Evolutionary conservation across 1,140 invertebrate genomes (phyloP).

Genomic region (Papilio aristodemus): DNA sequence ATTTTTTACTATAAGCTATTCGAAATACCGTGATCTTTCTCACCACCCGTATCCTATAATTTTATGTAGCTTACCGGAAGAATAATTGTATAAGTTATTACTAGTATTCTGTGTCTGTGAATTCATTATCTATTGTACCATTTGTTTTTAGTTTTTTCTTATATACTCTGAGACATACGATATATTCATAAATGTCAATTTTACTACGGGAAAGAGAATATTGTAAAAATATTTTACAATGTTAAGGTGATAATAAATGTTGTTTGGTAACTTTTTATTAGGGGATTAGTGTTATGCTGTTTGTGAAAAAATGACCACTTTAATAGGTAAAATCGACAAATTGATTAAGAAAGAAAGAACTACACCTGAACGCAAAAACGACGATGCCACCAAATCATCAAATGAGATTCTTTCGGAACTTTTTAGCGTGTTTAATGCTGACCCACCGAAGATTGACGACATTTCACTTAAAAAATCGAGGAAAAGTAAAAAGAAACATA

Average conservation of each 20-base stretch:
- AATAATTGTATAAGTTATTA: too few relatives aligned
- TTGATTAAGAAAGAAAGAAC: slow-evolving; percentile 72
- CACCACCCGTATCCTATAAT: too few relatives aligned
- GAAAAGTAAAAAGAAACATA: slow-evolving; percentile 73
- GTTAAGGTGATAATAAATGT: neutral
- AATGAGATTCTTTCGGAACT: slow-evolving; percentile 90
- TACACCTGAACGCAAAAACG: slow-evolving; percentile 71
- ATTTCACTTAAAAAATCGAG: slow-evolving; percentile 58
- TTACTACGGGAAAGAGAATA: too few relatives aligned
- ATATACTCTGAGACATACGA: too few relatives aligned
- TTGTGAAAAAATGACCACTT: slow-evolving; percentile 55
- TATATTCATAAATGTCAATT: too few relatives aligned
- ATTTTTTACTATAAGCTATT: too few relatives aligned
- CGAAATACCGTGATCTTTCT: too few relatives aligned
- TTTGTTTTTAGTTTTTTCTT: too few relatives aligned
- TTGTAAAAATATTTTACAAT: too few relatives aligned
- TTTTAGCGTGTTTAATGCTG: slow-evolving; percentile 86
- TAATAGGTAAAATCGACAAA: slow-evolving; percentile 71
- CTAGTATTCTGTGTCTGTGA: too few relatives aligned
- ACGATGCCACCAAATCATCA: slow-evolving; percentile 83
- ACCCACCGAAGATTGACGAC: slow-evolving; percentile 80
- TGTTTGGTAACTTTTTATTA: slow-evolving; percentile 14
- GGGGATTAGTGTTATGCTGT: neutral
- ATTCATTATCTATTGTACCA: too few relatives aligned
- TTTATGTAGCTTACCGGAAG: too few relatives aligned